Conservation (phyloP, 1,140 invertebrate species). For the Monomorium pharaonis region DNA sequence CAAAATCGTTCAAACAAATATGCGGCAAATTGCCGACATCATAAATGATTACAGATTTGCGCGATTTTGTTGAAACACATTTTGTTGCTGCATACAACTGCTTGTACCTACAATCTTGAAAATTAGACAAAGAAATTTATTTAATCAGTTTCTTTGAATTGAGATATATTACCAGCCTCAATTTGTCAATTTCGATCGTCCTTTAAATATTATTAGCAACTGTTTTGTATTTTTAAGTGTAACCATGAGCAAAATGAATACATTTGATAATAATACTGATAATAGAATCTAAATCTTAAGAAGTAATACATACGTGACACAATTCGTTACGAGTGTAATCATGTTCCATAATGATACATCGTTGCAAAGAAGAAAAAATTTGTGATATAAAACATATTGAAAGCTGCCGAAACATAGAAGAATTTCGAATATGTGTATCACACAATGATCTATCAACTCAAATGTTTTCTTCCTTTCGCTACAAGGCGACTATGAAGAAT, state of each 20-base stretch:
- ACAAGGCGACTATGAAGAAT: conserved; percentile 55
- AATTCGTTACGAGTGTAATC: not conserved
- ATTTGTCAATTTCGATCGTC: not conserved
- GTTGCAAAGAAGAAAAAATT: not conserved
- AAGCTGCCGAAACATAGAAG: not conserved
- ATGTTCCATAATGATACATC: not conserved
- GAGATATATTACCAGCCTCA: not conserved
- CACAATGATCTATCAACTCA: not conserved
- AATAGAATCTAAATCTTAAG: not conserved
- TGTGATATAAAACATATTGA: not conserved
- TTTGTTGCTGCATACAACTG: not conserved
- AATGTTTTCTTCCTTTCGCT: not conserved
- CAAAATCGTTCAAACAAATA: too few species aligned
- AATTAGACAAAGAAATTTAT: not conserved
- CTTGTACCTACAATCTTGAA: not conserved
- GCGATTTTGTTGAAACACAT: too few species aligned
- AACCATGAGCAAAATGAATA: not conserved
- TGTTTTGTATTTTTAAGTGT: not conserved
- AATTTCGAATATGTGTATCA: not conserved
- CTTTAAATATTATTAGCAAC: not conserved
- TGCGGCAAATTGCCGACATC: too few species aligned
- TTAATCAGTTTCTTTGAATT: not conserved
- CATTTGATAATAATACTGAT: not conserved
- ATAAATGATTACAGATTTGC: too few species aligned
- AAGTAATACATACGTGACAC: not conserved